These are phyloP conservation scores for Hormaphis cornu DNA, from an alignment of 1,140 invertebrate species.

Conservation along the genomic window DNA sequence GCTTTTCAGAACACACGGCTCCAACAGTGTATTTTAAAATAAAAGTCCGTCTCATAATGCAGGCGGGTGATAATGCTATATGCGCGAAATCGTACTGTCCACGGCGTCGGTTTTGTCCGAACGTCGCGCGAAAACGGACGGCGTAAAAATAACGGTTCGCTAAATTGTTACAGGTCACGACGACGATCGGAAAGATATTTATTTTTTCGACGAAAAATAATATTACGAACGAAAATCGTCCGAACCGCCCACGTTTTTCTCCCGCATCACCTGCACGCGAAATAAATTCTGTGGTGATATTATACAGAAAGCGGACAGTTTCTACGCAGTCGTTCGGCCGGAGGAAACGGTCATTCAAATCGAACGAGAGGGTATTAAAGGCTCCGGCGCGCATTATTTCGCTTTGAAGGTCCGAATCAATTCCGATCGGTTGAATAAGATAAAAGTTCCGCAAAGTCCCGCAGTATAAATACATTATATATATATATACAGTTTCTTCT, in stretches of 20 bases:
- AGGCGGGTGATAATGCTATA: no score
- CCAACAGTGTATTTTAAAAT: no score
- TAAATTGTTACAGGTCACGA: background rate
- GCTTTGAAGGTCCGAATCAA: slow-evolving; percentile 27
- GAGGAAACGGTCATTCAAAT: slow-evolving; percentile 29
- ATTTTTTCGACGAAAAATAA: background rate
- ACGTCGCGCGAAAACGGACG: no score
- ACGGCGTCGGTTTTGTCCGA: no score
- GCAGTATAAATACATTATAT: no score
- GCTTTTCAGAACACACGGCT: no score
- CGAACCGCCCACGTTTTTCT: background rate
- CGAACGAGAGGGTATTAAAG: slow-evolving; percentile 25
- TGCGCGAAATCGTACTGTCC: no score
- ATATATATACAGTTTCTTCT: slow-evolving; percentile 31
- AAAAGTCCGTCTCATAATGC: no score
- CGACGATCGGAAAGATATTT: background rate
- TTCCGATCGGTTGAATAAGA: slow-evolving; percentile 27
- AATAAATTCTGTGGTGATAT: no score
- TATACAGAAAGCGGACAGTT: no score
- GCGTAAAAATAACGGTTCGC: background rate
- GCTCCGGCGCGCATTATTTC: slow-evolving; percentile 20
- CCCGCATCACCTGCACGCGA: no score
- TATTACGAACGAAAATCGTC: background rate
- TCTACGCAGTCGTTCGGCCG: no score
- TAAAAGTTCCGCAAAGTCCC: slow-evolving; percentile 29